Conservation (phyloP, 1,140 invertebrate species). For the Callitettix versicolor region DNA sequence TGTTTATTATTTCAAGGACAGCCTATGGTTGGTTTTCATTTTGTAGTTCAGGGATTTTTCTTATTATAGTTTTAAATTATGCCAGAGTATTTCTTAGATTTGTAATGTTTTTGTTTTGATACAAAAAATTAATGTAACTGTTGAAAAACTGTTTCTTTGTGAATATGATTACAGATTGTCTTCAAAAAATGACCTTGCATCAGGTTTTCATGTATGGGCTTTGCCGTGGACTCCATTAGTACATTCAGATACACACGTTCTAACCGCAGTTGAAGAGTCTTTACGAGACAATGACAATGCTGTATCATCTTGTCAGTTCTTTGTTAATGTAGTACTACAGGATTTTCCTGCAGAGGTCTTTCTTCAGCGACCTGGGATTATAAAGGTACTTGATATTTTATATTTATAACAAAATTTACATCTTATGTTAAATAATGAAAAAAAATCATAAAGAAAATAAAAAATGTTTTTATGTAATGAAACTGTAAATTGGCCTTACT, state of each 20-base stretch:
- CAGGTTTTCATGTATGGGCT: slow-evolving; percentile 19
- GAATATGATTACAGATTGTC: background rate
- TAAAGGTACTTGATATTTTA: slow-evolving; percentile 41
- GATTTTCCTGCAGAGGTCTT: slow-evolving; percentile 61
- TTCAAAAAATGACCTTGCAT: background rate
- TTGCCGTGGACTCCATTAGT: slow-evolving; percentile 46
- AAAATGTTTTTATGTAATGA: no score
- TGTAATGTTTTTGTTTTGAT: background rate
- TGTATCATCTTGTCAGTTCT: slow-evolving; percentile 46
- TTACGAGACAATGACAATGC: slow-evolving; percentile 34
- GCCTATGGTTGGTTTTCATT: no score
- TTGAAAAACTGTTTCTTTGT: background rate
- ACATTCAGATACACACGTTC: slow-evolving; percentile 40
- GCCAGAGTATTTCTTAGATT: no score
- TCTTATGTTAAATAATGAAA: no score
- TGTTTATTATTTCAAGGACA: no score
- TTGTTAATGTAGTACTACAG: slow-evolving; percentile 49
- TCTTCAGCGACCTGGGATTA: slow-evolving; percentile 48
- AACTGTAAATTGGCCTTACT: no score
- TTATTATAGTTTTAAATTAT: no score
- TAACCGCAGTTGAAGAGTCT: slow-evolving; percentile 42
- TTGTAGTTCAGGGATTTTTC: no score
- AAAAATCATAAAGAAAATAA: no score
- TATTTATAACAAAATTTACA: no score
- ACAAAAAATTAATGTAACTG: background rate